phyloP scores from a whole-genome alignment of 2,797 vertebrate species.

The Balearica regulorum region DNA sequence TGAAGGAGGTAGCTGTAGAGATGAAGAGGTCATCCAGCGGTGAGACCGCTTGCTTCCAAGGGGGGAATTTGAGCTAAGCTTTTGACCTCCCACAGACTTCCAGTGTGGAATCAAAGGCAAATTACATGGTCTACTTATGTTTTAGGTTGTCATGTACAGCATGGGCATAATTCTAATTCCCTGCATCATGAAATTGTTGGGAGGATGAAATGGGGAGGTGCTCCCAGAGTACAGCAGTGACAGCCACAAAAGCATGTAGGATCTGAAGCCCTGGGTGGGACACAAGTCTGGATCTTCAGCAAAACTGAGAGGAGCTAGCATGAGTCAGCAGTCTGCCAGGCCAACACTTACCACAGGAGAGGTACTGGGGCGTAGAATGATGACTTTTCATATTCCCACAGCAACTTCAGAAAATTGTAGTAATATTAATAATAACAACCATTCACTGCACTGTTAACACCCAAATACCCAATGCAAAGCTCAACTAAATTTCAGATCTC shows the following conservation, averaged over 20 bases:
- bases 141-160: neutral
- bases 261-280: neutral
- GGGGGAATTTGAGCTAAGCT: neutral
- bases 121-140: neutral
- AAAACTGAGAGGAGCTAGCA: neutral
- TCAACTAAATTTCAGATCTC: constrained; percentile 21
- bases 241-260: neutral
- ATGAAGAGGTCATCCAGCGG: constrained; percentile 12
- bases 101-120: neutral
- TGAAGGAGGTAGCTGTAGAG: neutral
- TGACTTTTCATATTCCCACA: neutral
- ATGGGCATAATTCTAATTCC: neutral
- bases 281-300: neutral
- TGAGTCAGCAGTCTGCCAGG: neutral
- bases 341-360: neutral
- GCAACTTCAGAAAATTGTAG: neutral
- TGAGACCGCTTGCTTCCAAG: neutral
- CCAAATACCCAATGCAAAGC: constrained; percentile 21
- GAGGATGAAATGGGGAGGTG: neutral
- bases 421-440: neutral
- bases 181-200: neutral
- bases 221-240: neutral
- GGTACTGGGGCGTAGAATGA: neutral
- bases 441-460: neutral
- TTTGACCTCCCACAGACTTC: neutral